phyloP scores from a whole-genome alignment of 2,888 invertebrate species.

The Poecilus cupreus region DNA sequence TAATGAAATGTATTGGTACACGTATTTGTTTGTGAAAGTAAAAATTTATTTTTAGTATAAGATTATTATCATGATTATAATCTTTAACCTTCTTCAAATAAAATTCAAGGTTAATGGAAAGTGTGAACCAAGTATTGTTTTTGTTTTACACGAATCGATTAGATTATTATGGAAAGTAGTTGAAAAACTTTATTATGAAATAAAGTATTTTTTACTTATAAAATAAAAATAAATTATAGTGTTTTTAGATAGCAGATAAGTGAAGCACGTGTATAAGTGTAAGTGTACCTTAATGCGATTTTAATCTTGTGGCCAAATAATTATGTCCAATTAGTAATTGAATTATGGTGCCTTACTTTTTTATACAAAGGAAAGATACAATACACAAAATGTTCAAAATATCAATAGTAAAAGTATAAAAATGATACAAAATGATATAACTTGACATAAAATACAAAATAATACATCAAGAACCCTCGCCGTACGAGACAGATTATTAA shows the following conservation, averaged over 20 bases:
- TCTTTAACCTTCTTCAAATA: constrained; percentile 5
- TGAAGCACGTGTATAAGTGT: background rate
- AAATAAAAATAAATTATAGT: background rate
- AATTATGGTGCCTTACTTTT: background rate
- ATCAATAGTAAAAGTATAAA: background rate
- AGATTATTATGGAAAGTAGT: background rate
- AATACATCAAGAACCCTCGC: no score
- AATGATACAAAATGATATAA: no score
- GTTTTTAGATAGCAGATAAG: background rate
- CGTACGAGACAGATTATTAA: no score
- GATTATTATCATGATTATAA: background rate
- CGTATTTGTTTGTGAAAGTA: background rate
- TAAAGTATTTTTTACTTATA: background rate
- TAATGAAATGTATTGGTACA: background rate
- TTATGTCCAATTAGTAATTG: background rate
- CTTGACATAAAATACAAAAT: no score
- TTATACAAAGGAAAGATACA: background rate
- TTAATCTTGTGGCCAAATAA: constrained; percentile 4
- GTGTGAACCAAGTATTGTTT: background rate
- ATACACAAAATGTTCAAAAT: background rate
- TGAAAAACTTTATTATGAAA: background rate
- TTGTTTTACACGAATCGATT: background rate
- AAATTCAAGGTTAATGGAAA: constrained; percentile 17
- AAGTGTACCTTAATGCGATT: constrained; percentile 10
- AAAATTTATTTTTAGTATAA: background rate